Evolutionary conservation across 2,113 vertebrate species (phyloP).

Genomic region (Cephalopholis sonnerati): DNA sequence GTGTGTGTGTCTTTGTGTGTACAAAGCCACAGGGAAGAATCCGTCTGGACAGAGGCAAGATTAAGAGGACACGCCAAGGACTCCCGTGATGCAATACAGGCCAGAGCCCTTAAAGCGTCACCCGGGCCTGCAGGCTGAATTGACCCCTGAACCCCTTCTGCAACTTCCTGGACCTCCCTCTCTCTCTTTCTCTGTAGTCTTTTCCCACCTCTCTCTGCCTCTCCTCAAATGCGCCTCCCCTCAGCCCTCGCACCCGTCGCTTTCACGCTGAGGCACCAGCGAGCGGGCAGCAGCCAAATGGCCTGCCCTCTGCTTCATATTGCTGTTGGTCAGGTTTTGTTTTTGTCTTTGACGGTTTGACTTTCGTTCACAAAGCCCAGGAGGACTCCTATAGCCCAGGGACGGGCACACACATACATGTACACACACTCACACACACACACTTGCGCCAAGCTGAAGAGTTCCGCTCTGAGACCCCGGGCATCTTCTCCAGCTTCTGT

Average conservation of each 20-base stretch:
- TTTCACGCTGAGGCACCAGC: conserved; percentile 55
- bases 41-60: conserved; percentile 72
- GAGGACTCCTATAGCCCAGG: conserved; percentile 76
- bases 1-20: conserved; percentile 37
- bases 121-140: conserved; percentile 72
- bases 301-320: conserved; percentile 82
- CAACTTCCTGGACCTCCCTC: conserved; percentile 66
- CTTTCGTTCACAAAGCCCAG: conserved; percentile 82
- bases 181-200: conserved; percentile 43
- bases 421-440: conserved; percentile 4
- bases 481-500: conserved; percentile 84
- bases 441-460: conserved; percentile 76
- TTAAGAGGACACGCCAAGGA: conserved; percentile 80
- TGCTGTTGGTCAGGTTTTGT: conserved; percentile 85
- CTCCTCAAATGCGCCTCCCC: conserved; percentile 41
- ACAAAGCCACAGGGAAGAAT: conserved; percentile 63
- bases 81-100: conserved; percentile 73
- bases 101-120: conserved; percentile 60
- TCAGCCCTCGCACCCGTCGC: conserved; percentile 44
- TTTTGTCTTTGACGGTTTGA: conserved; percentile 85
- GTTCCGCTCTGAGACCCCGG: conserved; percentile 74
- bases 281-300: conserved; percentile 79
- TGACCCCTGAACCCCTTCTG: conserved; percentile 70
- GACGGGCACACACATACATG: conserved; percentile 69
- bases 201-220: conserved; percentile 48